A percentile compares a stretch with the other conserved stretches of the same genome.
These are phyloP conservation scores for Mactromeris polynyma DNA, from an alignment of 2,888 invertebrate genomes.

Conservation along the genomic window DNA sequence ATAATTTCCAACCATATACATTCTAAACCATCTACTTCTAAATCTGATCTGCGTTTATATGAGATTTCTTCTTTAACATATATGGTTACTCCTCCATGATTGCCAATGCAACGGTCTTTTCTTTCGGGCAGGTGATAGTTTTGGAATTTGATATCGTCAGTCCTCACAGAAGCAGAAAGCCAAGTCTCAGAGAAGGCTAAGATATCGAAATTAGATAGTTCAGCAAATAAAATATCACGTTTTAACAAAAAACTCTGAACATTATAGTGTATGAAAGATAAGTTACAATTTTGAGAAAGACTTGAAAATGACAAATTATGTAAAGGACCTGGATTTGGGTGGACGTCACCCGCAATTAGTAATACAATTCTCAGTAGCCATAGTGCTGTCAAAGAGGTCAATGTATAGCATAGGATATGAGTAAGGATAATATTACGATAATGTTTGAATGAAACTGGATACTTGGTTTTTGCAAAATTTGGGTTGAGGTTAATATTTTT, in stretches of 20 bases:
- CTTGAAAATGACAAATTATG: not conserved
- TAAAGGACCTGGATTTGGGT: not conserved
- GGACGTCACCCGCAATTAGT: not conserved
- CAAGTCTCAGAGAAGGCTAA: slow-evolving; percentile 29
- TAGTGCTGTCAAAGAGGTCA: too few relatives aligned
- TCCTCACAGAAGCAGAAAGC: not conserved
- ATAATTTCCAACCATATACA: slow-evolving; percentile 36
- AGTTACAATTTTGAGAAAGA: too few relatives aligned
- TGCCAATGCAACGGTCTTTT: not conserved
- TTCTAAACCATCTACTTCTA: slow-evolving; percentile 15
- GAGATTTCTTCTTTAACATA: slow-evolving; percentile 27
- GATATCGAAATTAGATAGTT: slow-evolving; percentile 14
- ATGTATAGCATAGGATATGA: too few relatives aligned
- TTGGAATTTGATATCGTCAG: not conserved
- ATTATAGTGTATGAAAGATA: slow-evolving; percentile 22
- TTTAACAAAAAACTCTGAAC: slow-evolving; percentile 20
- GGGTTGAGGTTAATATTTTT: too few relatives aligned
- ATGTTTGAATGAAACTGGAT: too few relatives aligned
- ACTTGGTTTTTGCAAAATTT: too few relatives aligned
- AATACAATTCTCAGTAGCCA: too few relatives aligned
- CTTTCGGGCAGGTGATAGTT: not conserved
- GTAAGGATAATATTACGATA: too few relatives aligned
- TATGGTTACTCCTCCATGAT: slow-evolving; percentile 34
- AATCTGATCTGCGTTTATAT: slow-evolving; percentile 27
- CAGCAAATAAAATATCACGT: not conserved